Conservation (phyloP, 2,888 invertebrate genomes). For the Polyommatus iphigenia region DNA sequence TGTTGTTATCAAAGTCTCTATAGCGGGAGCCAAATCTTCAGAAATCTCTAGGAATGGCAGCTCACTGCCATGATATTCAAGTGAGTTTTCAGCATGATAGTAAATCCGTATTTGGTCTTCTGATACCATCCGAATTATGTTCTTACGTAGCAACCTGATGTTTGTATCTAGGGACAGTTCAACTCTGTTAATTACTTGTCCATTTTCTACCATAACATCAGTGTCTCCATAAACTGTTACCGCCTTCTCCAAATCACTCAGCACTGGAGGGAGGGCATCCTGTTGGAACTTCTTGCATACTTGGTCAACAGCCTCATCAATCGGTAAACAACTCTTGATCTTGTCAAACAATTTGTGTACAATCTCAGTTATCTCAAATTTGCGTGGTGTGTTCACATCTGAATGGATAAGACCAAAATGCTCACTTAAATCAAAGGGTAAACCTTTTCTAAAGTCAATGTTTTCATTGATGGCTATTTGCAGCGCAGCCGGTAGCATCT, state of each 20-base stretch:
- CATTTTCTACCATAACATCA: slow-evolving; percentile 82
- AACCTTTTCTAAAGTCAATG: slow-evolving; percentile 85
- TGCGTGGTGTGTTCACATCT: slow-evolving; percentile 68
- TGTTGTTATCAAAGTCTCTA: slow-evolving; percentile 84
- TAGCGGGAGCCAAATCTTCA: slow-evolving; percentile 82
- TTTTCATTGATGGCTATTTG: slow-evolving; percentile 85
- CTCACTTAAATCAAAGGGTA: slow-evolving; percentile 89
- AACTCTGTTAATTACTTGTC: slow-evolving; percentile 81
- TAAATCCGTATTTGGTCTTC: slow-evolving; percentile 86
- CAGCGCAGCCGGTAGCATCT: slow-evolving; percentile 87
- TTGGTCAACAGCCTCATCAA: slow-evolving; percentile 92
- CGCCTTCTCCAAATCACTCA: slow-evolving; percentile 83
- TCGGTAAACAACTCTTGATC: slow-evolving; percentile 81
- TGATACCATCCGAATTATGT: slow-evolving; percentile 81
- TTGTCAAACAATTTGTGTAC: slow-evolving; percentile 79
- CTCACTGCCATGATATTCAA: slow-evolving; percentile 91
- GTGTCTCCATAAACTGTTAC: slow-evolving; percentile 87
- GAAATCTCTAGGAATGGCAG: slow-evolving; percentile 85
- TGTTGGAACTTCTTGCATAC: slow-evolving; percentile 91
- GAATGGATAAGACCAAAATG: slow-evolving; percentile 86
- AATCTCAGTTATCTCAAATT: slow-evolving; percentile 74
- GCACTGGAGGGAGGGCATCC: slow-evolving; percentile 92
- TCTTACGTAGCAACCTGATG: slow-evolving; percentile 80
- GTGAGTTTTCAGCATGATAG: slow-evolving; percentile 91
- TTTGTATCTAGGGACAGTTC: slow-evolving; percentile 84